A percentile compares a stretch with the other conserved stretches of the same genome.
phyloP scores from a whole-genome alignment of 1,140 invertebrate species.

The Homarus americanus region DNA sequence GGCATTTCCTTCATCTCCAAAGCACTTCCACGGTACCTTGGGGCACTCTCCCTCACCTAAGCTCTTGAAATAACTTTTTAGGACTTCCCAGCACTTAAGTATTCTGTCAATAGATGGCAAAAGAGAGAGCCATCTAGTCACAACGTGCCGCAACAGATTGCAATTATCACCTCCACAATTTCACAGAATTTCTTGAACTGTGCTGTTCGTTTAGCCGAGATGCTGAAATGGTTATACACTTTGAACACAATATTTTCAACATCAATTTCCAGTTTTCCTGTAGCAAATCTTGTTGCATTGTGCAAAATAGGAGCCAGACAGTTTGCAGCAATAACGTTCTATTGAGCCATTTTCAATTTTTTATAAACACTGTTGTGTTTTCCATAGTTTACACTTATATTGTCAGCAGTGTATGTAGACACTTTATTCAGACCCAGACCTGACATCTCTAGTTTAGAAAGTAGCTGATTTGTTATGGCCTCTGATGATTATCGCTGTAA shows the following conservation, averaged over 20 bases:
- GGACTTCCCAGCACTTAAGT: conserved; percentile 13
- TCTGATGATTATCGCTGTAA: conserved; percentile 22
- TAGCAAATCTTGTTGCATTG: conserved; percentile 30
- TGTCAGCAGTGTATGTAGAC: conserved; percentile 39
- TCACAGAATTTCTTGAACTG: too few relatives aligned
- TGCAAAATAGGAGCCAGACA: conserved; percentile 42
- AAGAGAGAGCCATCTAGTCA: conserved; percentile 24
- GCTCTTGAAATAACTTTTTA: conserved; percentile 31
- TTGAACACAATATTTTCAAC: conserved; percentile 50
- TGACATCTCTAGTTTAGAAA: conserved; percentile 21
- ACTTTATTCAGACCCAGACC: conserved; percentile 34
- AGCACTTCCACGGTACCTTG: conserved; percentile 28
- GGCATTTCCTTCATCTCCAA: too few relatives aligned
- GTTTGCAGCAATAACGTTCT: too few relatives aligned
- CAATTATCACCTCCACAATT: too few relatives aligned
- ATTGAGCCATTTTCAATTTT: too few relatives aligned
- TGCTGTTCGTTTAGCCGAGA: conserved; percentile 14
- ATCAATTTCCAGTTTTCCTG: conserved; percentile 30
- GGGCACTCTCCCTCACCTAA: conserved; percentile 28
- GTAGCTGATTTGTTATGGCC: conserved; percentile 27
- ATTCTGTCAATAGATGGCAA: conserved; percentile 35
- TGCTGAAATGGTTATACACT: conserved; percentile 4
- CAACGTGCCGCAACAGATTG: too few relatives aligned
- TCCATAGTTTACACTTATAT: conserved; percentile 41
- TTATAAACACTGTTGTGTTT: conserved; percentile 32